Percentiles rank a stretch among this genome's conserved stretches.
Conservation (phyloP, 2,113 vertebrate genomes). For the Etheostoma spectabile region DNA sequence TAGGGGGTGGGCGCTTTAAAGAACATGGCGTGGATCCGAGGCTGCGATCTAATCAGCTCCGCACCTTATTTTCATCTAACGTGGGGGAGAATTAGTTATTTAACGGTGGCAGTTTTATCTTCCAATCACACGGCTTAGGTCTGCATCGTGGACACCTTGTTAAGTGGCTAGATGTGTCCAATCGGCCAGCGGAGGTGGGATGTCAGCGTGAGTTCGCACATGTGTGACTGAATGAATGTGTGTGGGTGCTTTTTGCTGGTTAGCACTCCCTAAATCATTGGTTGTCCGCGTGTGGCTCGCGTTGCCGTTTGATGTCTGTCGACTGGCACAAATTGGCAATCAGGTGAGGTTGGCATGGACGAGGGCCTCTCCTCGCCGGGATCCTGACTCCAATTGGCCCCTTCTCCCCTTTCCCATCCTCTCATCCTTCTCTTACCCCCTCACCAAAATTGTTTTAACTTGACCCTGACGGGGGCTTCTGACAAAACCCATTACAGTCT, state of each 20-base stretch:
- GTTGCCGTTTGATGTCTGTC: slow-evolving; percentile 69
- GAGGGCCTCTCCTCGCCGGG: slow-evolving; percentile 54
- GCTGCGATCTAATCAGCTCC: slow-evolving; percentile 68
- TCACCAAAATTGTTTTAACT: slow-evolving; percentile 66
- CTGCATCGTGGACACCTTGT: slow-evolving; percentile 61
- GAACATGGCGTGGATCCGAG: slow-evolving; percentile 48
- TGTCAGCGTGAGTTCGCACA: slow-evolving; percentile 39
- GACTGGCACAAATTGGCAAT: slow-evolving; percentile 84
- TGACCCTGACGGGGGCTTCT: slow-evolving; percentile 82
- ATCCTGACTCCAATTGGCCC: slow-evolving; percentile 74
- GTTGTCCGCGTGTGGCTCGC: slow-evolving; percentile 43
- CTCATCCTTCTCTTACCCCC: slow-evolving; percentile 59
- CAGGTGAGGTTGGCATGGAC: slow-evolving; percentile 79
- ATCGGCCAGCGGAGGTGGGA: slow-evolving; percentile 57
- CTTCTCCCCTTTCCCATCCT: slow-evolving; percentile 42
- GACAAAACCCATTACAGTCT: slow-evolving; percentile 84
- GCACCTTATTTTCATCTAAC: slow-evolving; percentile 66
- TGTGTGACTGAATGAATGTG: slow-evolving; percentile 38
- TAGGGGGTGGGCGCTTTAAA: slow-evolving; percentile 43
- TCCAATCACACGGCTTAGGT: slow-evolving; percentile 65
- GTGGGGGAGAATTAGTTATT: slow-evolving; percentile 61
- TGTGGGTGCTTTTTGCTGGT: slow-evolving; percentile 46
- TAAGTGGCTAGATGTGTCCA: slow-evolving; percentile 62
- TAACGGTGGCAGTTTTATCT: slow-evolving; percentile 59
- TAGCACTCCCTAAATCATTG: slow-evolving; percentile 57